These are phyloP conservation scores for Macrotus californicus DNA, from an alignment of 2,113 vertebrate genomes.

Conservation along the genomic window DNA sequence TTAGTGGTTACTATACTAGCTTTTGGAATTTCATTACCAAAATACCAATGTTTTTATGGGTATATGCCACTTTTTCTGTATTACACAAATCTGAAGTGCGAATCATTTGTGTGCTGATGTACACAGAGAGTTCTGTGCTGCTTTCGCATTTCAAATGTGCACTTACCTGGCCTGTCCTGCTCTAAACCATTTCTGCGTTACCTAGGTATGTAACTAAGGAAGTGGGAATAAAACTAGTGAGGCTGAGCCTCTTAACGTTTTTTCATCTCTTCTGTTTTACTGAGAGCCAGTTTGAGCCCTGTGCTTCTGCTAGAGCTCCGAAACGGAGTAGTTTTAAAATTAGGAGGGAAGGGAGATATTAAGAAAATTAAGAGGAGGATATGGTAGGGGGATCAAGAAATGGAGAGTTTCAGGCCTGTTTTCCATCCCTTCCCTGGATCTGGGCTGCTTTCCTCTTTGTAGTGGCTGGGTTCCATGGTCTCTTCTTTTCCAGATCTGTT, in stretches of 20 bases:
- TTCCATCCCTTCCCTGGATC: not conserved
- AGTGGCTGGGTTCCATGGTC: not conserved
- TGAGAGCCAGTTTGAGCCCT: not conserved
- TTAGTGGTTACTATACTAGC: not conserved
- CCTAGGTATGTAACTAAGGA: not conserved
- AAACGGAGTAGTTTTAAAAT: not conserved
- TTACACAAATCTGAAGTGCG: not conserved
- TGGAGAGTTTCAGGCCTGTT: not conserved
- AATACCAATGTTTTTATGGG: not conserved
- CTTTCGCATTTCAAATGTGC: not conserved
- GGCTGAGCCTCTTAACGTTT: not conserved
- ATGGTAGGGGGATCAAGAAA: not conserved
- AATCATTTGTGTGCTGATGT: not conserved
- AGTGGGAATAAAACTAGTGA: not conserved
- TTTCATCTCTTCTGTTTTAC: not conserved
- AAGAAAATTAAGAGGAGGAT: not conserved
- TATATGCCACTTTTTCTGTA: not conserved
- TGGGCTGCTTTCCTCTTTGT: not conserved
- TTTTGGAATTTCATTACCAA: not conserved
- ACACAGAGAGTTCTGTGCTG: not conserved
- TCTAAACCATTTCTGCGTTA: not conserved
- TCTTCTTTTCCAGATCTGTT: not conserved
- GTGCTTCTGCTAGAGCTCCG: not conserved
- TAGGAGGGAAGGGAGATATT: not conserved
- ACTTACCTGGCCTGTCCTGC: not conserved